Evolutionary conservation across 2,113 vertebrate genomes (phyloP).

Genomic region (Stegostoma tigrinum): DNA sequence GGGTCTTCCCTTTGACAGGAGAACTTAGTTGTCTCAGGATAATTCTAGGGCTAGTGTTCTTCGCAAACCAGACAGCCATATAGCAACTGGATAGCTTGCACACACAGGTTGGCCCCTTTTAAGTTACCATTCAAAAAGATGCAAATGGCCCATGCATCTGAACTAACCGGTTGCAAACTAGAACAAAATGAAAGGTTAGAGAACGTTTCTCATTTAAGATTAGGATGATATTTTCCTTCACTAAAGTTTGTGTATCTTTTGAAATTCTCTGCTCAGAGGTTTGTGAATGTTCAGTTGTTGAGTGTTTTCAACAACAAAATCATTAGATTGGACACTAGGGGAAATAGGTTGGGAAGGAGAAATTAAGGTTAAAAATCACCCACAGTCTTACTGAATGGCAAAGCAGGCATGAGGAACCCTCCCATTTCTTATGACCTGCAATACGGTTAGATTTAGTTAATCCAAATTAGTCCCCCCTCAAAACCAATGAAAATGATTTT

Average conservation of each 20-base stretch:
- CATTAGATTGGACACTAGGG: neutral
- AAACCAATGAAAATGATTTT: neutral
- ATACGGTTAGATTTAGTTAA: neutral
- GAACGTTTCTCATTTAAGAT: neutral
- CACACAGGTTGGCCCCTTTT: neutral
- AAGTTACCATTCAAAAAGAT: neutral
- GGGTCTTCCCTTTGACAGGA: neutral
- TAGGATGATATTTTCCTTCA: neutral
- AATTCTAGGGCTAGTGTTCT: neutral
- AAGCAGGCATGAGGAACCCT: neutral
- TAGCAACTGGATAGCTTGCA: neutral
- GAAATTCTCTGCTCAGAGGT: neutral
- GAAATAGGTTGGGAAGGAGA: neutral
- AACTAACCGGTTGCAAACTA: neutral
- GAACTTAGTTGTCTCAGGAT: neutral
- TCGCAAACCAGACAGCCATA: neutral
- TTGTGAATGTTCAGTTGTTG: neutral
- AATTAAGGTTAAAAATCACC: neutral
- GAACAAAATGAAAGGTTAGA: no score
- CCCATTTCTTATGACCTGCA: neutral
- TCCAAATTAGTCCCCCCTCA: neutral
- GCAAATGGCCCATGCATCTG: neutral
- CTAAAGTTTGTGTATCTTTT: neutral
- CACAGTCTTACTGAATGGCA: neutral
- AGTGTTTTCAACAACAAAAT: neutral